phyloP scores from a whole-genome alignment of 2,888 invertebrate species.

The Xestobium rufovillosum region DNA sequence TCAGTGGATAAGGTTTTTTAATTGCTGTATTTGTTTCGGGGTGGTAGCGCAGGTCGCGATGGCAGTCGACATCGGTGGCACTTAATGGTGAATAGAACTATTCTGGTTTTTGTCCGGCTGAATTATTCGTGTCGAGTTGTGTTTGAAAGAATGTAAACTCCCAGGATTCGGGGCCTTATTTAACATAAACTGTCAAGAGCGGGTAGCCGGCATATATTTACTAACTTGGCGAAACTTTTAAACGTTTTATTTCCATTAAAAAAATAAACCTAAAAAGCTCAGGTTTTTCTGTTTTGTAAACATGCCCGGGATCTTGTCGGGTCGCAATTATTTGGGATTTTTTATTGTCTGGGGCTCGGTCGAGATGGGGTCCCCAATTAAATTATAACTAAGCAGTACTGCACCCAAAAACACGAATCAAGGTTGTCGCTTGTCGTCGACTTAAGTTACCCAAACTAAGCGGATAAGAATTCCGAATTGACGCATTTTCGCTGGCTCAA shows the following conservation, averaged over 20 bases:
- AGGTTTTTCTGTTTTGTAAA: slow-evolving; percentile 20
- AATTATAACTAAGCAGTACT: too few relatives aligned
- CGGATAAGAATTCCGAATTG: too few relatives aligned
- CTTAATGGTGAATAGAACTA: slow-evolving; percentile 37
- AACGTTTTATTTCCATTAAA: slow-evolving; percentile 27
- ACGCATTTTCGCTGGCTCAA: too few relatives aligned
- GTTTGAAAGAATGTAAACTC: slow-evolving; percentile 41
- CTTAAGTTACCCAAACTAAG: too few relatives aligned
- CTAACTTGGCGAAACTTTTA: slow-evolving; percentile 36
- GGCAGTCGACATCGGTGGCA: slow-evolving; percentile 42
- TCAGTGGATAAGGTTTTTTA: slow-evolving; percentile 14
- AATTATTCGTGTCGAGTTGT: slow-evolving; percentile 43
- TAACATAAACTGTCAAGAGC: slow-evolving; percentile 41
- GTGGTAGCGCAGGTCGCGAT: slow-evolving; percentile 33
- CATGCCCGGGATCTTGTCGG: slow-evolving; percentile 21
- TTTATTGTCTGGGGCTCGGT: too few relatives aligned
- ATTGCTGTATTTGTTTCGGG: slow-evolving; percentile 25
- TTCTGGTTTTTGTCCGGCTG: slow-evolving; percentile 40
- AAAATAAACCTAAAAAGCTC: too few relatives aligned
- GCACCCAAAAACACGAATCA: too few relatives aligned
- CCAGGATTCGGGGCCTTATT: slow-evolving; percentile 36
- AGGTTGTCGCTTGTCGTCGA: too few relatives aligned
- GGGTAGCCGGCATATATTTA: slow-evolving; percentile 39
- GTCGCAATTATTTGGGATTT: too few relatives aligned
- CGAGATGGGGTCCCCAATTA: too few relatives aligned